Conservation (phyloP, 2,113 vertebrate species). For the Mungos mungo region DNA sequence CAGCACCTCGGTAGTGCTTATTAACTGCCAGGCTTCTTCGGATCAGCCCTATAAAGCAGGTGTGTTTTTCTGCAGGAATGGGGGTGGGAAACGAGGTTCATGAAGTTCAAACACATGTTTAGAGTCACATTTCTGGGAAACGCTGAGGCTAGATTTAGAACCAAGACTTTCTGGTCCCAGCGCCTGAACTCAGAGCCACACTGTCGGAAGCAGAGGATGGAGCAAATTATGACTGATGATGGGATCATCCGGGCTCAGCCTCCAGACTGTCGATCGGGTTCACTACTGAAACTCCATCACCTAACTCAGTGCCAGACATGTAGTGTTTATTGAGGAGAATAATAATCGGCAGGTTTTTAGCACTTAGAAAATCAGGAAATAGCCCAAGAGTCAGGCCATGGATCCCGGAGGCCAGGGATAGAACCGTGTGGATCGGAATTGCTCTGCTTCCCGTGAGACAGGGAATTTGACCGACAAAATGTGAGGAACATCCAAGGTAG, state of each 20-base stretch:
- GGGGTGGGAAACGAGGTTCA: neutral
- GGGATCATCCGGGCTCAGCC: neutral
- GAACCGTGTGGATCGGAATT: neutral
- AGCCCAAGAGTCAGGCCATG: neutral
- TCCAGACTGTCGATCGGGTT: neutral
- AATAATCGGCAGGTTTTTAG: neutral
- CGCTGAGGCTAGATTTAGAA: neutral
- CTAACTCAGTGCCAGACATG: neutral
- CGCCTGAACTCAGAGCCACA: neutral
- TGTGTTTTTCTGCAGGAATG: neutral
- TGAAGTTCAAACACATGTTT: neutral
- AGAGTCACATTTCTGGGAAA: neutral
- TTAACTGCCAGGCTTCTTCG: neutral
- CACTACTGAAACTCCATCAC: neutral
- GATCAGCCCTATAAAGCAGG: neutral
- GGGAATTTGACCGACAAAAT: neutral
- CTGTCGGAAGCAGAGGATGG: neutral
- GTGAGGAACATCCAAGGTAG: neutral
- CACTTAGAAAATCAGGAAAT: neutral
- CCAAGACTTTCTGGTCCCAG: neutral
- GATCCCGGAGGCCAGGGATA: neutral
- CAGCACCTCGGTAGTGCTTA: neutral
- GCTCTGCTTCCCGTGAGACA: neutral
- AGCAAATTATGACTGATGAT: fast-evolving
- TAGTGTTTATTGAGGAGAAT: neutral